Conservation (phyloP, 2,113 vertebrate genomes). For the Tragelaphus buxtoni region DNA sequence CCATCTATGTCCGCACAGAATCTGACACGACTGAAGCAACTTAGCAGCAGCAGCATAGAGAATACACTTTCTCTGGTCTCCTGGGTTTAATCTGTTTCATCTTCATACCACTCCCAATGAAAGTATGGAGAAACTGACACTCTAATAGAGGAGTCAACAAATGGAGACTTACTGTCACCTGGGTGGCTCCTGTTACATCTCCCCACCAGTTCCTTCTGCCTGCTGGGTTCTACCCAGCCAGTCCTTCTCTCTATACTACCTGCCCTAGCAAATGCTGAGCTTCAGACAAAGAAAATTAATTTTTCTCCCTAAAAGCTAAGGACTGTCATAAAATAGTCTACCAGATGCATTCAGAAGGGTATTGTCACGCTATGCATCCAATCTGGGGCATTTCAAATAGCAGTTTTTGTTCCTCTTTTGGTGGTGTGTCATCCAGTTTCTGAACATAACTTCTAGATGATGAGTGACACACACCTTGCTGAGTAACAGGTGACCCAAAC, state of each 20-base stretch:
- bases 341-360: neutral
- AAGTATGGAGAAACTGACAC: neutral
- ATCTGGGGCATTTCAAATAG: neutral
- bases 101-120: neutral
- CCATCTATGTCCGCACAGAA: too few species aligned
- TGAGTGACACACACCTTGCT: neutral
- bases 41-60: too few species aligned
- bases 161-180: neutral
- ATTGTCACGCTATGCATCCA: neutral
- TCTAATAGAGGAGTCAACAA: neutral
- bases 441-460: neutral
- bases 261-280: neutral
- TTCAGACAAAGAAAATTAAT: neutral
- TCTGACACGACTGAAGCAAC: too few species aligned
- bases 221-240: neutral
- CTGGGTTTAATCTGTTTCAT: neutral
- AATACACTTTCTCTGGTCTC: neutral
- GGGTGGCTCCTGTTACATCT: neutral
- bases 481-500: neutral
- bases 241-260: neutral
- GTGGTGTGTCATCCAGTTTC: neutral
- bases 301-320: neutral
- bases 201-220: neutral
- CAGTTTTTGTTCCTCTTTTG: neutral
- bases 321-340: neutral